phyloP scores from a whole-genome alignment of 2,113 vertebrate species.

The Noctilio leporinus region DNA sequence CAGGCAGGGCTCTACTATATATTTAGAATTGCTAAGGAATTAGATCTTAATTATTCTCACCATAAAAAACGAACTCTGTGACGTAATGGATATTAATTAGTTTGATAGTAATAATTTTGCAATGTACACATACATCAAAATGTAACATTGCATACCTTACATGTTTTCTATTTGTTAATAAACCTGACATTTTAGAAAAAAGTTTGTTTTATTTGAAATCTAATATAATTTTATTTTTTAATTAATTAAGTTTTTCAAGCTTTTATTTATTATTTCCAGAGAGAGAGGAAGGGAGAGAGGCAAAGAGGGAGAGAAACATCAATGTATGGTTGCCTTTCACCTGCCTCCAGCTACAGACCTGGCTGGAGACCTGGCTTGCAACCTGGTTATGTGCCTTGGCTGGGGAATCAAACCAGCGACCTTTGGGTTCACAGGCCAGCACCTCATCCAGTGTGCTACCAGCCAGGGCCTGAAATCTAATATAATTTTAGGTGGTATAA shows the following conservation, averaged over 20 bases:
- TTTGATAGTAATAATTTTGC: not conserved
- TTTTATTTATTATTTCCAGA: no score
- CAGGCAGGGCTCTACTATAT: no score
- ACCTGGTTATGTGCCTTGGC: no score
- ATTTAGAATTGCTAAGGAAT: not conserved
- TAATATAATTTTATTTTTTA: not conserved
- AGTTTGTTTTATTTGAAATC: not conserved
- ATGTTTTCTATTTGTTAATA: not conserved
- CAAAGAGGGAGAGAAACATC: no score
- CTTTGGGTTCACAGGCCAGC: no score
- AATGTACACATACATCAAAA: not conserved
- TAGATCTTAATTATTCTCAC: not conserved
- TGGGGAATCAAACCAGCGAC: no score
- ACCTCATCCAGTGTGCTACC: no score
- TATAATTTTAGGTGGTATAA: not conserved
- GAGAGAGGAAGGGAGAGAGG: no score
- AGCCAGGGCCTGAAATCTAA: not conserved
- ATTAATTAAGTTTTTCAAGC: no score
- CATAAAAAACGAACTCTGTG: not conserved
- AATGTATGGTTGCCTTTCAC: no score
- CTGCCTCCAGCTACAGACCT: no score
- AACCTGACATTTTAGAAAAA: not conserved
- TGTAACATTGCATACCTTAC: not conserved
- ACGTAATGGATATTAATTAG: not conserved
- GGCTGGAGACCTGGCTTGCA: no score